phyloP scores from a whole-genome alignment of 2,797 vertebrate genomes.

The Remorina albescens region DNA sequence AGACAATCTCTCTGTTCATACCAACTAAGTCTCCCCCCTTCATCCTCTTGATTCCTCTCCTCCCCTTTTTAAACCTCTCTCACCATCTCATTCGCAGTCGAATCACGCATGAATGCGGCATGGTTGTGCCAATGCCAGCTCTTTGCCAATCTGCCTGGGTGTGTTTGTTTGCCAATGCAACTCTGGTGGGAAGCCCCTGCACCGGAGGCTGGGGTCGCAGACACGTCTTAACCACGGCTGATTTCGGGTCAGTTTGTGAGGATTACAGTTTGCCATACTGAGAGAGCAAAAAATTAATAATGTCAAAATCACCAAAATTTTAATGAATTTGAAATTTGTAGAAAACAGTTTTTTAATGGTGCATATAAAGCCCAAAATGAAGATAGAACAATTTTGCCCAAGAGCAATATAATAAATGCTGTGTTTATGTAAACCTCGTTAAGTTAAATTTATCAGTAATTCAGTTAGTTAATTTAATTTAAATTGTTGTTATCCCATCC shows the following conservation, averaged over 20 bases:
- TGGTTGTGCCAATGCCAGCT: conserved; percentile 85
- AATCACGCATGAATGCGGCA: conserved; percentile 87
- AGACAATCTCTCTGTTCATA: conserved; percentile 69
- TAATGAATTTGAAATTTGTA: neutral
- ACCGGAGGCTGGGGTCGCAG: conserved; percentile 46
- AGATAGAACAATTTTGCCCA: neutral
- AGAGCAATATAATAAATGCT: neutral
- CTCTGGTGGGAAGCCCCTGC: conserved; percentile 67
- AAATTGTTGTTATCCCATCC: conserved; percentile 31
- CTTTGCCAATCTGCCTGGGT: conserved; percentile 82
- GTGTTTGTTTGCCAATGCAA: conserved; percentile 72
- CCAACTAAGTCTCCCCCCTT: conserved; percentile 58
- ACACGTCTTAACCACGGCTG: conserved; percentile 44
- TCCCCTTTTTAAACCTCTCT: conserved; percentile 72
- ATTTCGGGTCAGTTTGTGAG: conserved; percentile 67
- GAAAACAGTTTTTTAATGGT: neutral
- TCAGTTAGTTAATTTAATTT: conserved; percentile 25
- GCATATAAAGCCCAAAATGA: neutral
- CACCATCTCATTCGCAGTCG: conserved; percentile 80
- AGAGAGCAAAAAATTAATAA: conserved; percentile 33
- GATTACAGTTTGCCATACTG: conserved; percentile 57
- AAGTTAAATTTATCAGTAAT: conserved; percentile 20
- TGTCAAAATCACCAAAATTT: conserved; percentile 29
- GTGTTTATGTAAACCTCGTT: conserved; percentile 30
- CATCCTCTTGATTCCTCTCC: conserved; percentile 71